Conservation (phyloP, 1,140 invertebrate genomes). For the Venustaconcha ellipsiformis region DNA sequence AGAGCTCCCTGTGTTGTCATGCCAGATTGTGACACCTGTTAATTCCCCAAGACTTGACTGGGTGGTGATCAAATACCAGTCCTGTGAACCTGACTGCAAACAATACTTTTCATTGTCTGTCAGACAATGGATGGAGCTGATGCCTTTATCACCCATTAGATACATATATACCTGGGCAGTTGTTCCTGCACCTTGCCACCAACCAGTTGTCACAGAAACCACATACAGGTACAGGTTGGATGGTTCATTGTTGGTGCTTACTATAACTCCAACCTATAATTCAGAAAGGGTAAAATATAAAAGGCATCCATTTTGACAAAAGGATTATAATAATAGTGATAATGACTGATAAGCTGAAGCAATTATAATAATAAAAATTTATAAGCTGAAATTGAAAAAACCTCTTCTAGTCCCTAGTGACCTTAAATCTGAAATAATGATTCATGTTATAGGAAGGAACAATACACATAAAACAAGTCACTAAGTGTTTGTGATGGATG, state of each 20-base stretch:
- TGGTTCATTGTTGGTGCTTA: constrained; percentile 4
- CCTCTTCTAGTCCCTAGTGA: no score
- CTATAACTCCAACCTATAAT: no score
- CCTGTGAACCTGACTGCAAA: constrained; percentile 40
- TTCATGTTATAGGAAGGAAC: no score
- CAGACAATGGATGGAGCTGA: constrained; percentile 29
- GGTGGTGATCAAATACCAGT: constrained; percentile 51
- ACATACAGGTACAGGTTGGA: constrained; percentile 36
- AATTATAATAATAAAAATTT: no score
- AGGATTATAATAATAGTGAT: no score
- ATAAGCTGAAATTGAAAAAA: no score
- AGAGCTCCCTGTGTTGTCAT: constrained; percentile 4
- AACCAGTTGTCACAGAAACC: constrained; percentile 41
- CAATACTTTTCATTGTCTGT: constrained; percentile 17
- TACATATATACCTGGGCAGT: constrained; percentile 45
- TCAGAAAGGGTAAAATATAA: no score
- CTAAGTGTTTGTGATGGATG: no score
- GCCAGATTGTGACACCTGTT: constrained; percentile 14
- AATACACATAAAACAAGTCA: no score
- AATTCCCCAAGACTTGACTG: constrained; percentile 10
- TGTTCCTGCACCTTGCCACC: constrained; percentile 48
- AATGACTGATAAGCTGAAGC: no score
- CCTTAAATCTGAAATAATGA: no score
- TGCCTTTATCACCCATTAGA: not conserved
- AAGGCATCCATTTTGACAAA: no score